These are phyloP conservation scores for Kryptopterus vitreolus DNA, from an alignment of 2,797 vertebrate species.

Conservation along the genomic window DNA sequence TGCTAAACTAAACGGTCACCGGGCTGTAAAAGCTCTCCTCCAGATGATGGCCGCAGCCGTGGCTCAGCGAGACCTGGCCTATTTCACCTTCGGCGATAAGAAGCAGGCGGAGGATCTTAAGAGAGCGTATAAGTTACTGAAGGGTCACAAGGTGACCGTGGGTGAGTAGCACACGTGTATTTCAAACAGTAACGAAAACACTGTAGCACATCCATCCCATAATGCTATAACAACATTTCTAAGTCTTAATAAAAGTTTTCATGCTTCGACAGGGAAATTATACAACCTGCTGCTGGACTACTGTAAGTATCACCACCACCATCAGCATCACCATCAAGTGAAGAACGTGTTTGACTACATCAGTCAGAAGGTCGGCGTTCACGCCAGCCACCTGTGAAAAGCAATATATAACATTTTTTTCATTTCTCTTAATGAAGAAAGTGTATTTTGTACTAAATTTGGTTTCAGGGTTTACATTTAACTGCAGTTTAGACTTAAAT, in stretches of 20 bases:
- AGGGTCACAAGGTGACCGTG: constrained; percentile 51
- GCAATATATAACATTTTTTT: not conserved
- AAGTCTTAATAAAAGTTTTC: not conserved
- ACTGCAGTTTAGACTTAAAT: not conserved
- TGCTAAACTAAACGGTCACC: not conserved
- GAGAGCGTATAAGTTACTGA: constrained; percentile 59
- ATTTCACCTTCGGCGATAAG: constrained; percentile 67
- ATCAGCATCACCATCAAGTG: accelerated
- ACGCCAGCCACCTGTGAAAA: constrained; percentile 58
- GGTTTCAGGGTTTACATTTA: not conserved
- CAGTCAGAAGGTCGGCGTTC: accelerated
- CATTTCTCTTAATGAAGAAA: not conserved
- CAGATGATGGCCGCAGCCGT: constrained; percentile 76
- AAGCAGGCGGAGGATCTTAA: constrained; percentile 26
- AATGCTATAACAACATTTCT: no score
- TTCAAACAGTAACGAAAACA: not conserved
- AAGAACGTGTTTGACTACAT: constrained; percentile 62
- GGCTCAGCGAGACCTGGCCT: constrained; percentile 62
- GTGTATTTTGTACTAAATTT: not conserved
- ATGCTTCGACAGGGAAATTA: constrained; percentile 57
- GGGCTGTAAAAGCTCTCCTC: constrained; percentile 65
- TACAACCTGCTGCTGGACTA: constrained; percentile 54
- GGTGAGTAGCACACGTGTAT: constrained; percentile 60
- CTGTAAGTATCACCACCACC: constrained; percentile 20
- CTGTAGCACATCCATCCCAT: not conserved